Percentiles rank a stretch among this genome's conserved stretches.
These are phyloP conservation scores for Mellilla xanthometata DNA, from an alignment of 2,888 invertebrate species.

Conservation along the genomic window DNA sequence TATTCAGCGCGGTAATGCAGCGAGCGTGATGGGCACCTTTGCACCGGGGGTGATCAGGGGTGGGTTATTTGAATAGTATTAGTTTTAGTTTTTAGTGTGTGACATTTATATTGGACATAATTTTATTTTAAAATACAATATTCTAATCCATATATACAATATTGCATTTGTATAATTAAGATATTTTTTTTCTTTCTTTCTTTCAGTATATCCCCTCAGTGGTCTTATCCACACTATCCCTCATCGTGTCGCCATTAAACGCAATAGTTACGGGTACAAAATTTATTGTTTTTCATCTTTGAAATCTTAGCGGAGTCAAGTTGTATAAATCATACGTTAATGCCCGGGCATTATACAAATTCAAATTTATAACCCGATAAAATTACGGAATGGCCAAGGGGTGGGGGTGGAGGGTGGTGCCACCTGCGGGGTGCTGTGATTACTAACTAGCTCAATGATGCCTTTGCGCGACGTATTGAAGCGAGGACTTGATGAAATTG, in stretches of 20 bases:
- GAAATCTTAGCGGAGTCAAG: slow-evolving; percentile 82
- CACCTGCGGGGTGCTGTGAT: slow-evolving; percentile 34
- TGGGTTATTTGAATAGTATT: no score
- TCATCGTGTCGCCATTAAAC: slow-evolving; percentile 61
- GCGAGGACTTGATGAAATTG: slow-evolving; percentile 3
- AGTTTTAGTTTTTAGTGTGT: no score
- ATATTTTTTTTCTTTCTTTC: no score
- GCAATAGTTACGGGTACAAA: slow-evolving; percentile 78
- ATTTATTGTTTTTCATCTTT: slow-evolving; percentile 83
- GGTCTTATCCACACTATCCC: slow-evolving; percentile 46
- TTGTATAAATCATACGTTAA: slow-evolving; percentile 82
- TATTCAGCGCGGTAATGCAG: no score
- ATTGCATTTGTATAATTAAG: no score
- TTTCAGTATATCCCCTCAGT: no score
- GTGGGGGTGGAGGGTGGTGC: slow-evolving; percentile 20
- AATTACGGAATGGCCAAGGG: slow-evolving; percentile 75
- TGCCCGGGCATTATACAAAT: slow-evolving; percentile 81
- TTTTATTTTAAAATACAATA: no score
- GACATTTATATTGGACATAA: no score
- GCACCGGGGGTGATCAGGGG: no score
- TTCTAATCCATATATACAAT: no score
- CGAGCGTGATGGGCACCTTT: no score
- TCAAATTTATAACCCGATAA: slow-evolving; percentile 84
- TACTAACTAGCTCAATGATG: slow-evolving; percentile 59
- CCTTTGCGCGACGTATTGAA: slow-evolving; percentile 55